phyloP scores from a whole-genome alignment of 1,140 invertebrate species.

The Anastrepha obliqua region DNA sequence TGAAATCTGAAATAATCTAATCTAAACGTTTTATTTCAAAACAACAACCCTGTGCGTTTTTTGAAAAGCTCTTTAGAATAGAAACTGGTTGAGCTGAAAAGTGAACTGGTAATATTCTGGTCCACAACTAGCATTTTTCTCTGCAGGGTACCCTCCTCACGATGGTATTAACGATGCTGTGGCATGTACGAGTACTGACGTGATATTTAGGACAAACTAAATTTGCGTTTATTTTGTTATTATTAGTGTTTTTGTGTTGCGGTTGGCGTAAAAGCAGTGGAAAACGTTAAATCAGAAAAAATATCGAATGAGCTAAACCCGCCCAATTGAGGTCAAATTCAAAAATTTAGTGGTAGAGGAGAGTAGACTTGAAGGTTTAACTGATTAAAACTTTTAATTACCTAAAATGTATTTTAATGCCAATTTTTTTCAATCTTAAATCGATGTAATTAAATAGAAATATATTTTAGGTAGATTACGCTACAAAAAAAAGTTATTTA shows the following conservation, averaged over 20 bases:
- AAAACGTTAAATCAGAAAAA: constrained; percentile 19
- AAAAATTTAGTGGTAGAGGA: not conserved
- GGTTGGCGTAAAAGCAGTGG: constrained; percentile 10
- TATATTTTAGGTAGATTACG: too few relatives aligned
- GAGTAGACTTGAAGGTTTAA: not conserved
- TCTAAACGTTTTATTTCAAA: too few relatives aligned
- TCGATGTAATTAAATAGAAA: too few relatives aligned
- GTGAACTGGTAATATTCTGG: not conserved
- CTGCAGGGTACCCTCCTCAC: too few relatives aligned
- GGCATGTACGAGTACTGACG: not conserved
- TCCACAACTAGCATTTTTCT: too few relatives aligned
- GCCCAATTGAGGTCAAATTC: constrained; percentile 22
- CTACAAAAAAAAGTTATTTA: too few relatives aligned
- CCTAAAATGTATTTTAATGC: too few relatives aligned
- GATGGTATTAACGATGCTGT: not conserved
- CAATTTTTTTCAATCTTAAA: too few relatives aligned
- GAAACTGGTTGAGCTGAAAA: not conserved
- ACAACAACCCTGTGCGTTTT: not conserved
- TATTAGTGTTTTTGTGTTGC: not conserved
- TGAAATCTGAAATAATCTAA: too few relatives aligned
- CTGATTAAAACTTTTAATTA: too few relatives aligned
- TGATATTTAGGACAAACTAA: constrained; percentile 12
- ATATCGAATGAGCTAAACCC: not conserved
- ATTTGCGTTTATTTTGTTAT: constrained; percentile 17
- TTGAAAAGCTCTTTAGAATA: not conserved